Base-by-base conservation (phyloP, 2,113 vertebrate species). In the Eretmochelys imbricata region DNA sequence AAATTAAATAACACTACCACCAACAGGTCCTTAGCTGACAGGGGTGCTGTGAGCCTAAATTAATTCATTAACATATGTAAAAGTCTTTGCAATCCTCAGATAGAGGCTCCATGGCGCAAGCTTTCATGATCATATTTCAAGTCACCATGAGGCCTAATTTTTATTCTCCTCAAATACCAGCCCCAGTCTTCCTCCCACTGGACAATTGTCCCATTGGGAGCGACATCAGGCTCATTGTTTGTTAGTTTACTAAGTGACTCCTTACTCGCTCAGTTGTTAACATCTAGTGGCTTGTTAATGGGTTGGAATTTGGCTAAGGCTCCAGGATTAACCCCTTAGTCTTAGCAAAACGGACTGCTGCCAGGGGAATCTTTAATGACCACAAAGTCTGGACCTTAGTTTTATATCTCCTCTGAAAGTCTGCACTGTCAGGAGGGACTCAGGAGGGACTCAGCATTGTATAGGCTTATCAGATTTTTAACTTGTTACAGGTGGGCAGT, bases 121-220 rank as follows among this genome's bases (percentile, higher is more conserved):
- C 3, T 80, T 88, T 31, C 27, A 48, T 31, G 48, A 14, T 3
- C 11, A 11, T 3, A 14, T 14, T 51, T 76, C 13, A 46, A 1
- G 49, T 54, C 6, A 3, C 5, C 53, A 27, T 89, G 80, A 94
- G 46, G 13, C 2, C 3, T 65, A 14, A 50, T 84, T 88, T 87
- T 57, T 22, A 80, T 2, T 29, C 3, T 48, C 3, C 46, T 78
- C 65, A 80, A 3, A 76, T 0, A 0, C 31, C 31, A 65, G 14
- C 12, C n/a, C n/a, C 53, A 82, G 10, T 2, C 59, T 42, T 51
- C 59, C 6, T 90, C 88, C 42, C 8, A 85, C 53, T 11, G 19
- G 12, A 29, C 2, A 27, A 8, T 25, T 91, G 75, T 20, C 35
- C 5, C 19, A 5, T 14, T 88, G 55, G 31, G 83, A 88, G 29